These are phyloP conservation scores for Hemicordylus capensis DNA, from an alignment of 2,113 vertebrate species.

Conservation along the genomic window DNA sequence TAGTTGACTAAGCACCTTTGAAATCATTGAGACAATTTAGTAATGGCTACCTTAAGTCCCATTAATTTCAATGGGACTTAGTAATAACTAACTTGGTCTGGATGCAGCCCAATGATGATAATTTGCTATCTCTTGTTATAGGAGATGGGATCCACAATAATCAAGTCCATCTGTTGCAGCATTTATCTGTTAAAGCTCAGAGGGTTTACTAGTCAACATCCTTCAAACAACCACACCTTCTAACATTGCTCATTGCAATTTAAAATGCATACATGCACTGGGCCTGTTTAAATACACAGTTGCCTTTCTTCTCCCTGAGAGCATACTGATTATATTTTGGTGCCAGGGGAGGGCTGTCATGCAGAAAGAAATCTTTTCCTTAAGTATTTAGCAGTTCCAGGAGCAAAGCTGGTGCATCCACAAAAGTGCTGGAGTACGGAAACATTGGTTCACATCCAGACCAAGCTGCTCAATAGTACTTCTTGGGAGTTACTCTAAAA, in stretches of 20 bases:
- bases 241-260: background rate
- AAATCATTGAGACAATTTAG: too few species aligned
- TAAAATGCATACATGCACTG: background rate
- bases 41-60: too few species aligned
- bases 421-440: background rate
- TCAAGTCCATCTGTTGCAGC: background rate
- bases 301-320: background rate
- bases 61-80: too few species aligned
- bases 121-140: slow-evolving; percentile 3
- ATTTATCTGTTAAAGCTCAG: background rate
- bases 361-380: background rate
- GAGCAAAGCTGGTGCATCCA: background rate
- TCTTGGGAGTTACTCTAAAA: too few species aligned
- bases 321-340: background rate
- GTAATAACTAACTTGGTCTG: too few species aligned
- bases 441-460: too few species aligned
- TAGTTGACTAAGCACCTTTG: too few species aligned
- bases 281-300: background rate
- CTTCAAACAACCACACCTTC: background rate
- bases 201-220: background rate
- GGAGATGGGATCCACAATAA: background rate
- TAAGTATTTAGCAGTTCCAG: background rate
- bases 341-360: background rate
- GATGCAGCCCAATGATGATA: background rate
- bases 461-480: too few species aligned